Base-by-base conservation (phyloP, 1,140 invertebrate genomes). In the Aphelenchoides avenae region DNA sequence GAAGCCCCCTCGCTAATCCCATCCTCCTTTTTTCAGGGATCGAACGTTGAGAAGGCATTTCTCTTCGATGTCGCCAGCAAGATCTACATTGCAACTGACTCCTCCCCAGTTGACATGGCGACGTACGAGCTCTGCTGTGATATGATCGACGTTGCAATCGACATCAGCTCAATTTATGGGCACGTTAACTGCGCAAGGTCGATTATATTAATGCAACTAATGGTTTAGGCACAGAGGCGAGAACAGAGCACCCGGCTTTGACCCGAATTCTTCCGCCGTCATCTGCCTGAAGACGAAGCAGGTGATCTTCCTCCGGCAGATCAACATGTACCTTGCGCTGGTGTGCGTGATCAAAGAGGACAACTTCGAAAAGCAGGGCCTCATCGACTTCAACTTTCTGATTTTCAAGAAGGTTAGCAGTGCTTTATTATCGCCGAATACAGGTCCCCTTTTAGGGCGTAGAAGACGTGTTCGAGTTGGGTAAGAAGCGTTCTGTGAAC, bases 101-200 rank as follows among this genome's bases (percentile, higher is more conserved):
- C 89, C 60, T 91, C 90, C 18, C 93, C 92, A 11, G 93, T 98
- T n/a, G 94, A 99, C 78, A 98, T 98, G 93, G 92, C 54, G 29
- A 91, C 89, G 75, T 98, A 97, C 77, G 94, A 99, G 79, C 80
- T 98, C 2, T 98, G 93, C 81, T 98, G 94, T 83, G 94, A 99
- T 82, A 98, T 98, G 93, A 97, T 99, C 66, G 94, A 99, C 83
- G 91, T 98, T 53, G 91, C 96, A 55, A 93, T 97, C 63, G 94
- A 99, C 82, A 86, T 99, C 31, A 96, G 92, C 6, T 90, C 89
- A 80, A 98, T 99, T 79, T 99, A 98, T 83, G 94, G 94, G 41
- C 46, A 57, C 11, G 15, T 58, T 18, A 61, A 30, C 42, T 15
- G 22, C 34, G 31, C 31, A 43, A 59, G 13, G 47, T 13, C 18